Evolutionary conservation across 1,140 invertebrate genomes (phyloP).

Genomic region (Odontomachus brunneus): DNA sequence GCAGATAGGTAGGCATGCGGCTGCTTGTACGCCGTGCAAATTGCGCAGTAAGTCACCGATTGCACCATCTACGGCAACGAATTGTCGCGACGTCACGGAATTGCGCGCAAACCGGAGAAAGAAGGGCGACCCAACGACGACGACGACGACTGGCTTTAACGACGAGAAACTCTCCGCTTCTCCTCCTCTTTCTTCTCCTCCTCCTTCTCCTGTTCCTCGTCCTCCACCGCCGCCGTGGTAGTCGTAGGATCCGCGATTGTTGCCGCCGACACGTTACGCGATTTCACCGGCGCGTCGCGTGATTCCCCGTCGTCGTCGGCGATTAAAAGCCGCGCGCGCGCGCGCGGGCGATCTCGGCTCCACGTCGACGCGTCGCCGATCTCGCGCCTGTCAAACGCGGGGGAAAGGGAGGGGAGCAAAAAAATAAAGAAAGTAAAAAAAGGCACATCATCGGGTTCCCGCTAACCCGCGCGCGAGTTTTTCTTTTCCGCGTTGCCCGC

Average conservation of each 20-base stretch:
- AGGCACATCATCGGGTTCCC: no score
- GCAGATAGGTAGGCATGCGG: conserved; percentile 11
- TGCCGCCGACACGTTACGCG: conserved; percentile 28
- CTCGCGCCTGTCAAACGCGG: no score
- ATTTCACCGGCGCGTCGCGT: conserved; percentile 22
- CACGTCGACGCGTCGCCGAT: not conserved
- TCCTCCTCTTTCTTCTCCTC: no score
- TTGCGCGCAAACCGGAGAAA: conserved; percentile 38
- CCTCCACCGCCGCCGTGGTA: no score
- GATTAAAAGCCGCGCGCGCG: not conserved
- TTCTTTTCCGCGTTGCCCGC: no score
- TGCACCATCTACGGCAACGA: conserved; percentile 61
- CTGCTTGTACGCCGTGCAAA: conserved; percentile 39
- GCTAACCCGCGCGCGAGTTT: no score
- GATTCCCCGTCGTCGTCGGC: conserved; percentile 4
- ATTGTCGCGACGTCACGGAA: conserved; percentile 55
- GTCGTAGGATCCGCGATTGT: conserved; percentile 28
- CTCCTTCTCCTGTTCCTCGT: no score
- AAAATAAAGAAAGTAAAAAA: no score
- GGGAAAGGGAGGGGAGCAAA: no score
- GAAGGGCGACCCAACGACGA: conserved; percentile 29
- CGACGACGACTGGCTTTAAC: not conserved
- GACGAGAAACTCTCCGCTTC: conserved; percentile 43
- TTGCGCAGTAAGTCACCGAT: conserved; percentile 62
- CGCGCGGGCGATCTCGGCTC: not conserved